Evolutionary conservation across 2,113 vertebrate species (phyloP).

Genomic region (Psettodes erumei): DNA sequence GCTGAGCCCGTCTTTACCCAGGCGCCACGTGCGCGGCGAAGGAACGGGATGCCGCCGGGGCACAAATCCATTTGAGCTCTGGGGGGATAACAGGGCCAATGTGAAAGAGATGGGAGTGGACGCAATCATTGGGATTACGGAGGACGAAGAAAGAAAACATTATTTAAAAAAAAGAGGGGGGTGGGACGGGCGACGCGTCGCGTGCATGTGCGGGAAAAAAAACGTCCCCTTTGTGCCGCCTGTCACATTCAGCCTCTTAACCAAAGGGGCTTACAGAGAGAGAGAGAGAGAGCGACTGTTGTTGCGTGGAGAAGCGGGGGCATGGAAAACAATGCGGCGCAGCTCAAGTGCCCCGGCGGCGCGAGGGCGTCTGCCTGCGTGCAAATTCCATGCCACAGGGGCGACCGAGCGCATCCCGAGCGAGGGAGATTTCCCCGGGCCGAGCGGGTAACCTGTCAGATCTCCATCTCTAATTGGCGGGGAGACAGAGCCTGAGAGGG

Average conservation of each 20-base stretch:
- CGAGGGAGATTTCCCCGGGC: conserved; percentile 56
- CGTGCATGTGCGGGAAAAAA: conserved; percentile 39
- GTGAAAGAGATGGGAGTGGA: conserved; percentile 28
- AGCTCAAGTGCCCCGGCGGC: conserved; percentile 51
- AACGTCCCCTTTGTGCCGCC: conserved; percentile 56
- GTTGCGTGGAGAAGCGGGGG: conserved; percentile 64
- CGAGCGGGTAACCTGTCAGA: conserved; percentile 47
- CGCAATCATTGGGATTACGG: conserved; percentile 27
- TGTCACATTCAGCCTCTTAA: conserved; percentile 72
- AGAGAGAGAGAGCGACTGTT: conserved; percentile 54
- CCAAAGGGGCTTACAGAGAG: conserved; percentile 62
- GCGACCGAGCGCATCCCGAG: conserved; percentile 45
- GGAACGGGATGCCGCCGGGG: background rate
- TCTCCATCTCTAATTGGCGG: conserved; percentile 56
- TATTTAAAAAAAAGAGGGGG: background rate
- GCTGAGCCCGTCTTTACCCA: conserved; percentile 21
- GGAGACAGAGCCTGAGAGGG: background rate
- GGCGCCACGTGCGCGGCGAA: conserved; percentile 21
- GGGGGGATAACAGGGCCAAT: conserved; percentile 35
- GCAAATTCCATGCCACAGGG: conserved; percentile 38
- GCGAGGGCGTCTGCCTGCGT: conserved; percentile 33
- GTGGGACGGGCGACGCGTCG: conserved; percentile 8
- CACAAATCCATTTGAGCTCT: conserved; percentile 42
- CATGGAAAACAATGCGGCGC: conserved; percentile 63
- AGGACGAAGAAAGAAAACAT: conserved; percentile 8